A percentile compares a stretch with the other conserved stretches of the same genome.
These are phyloP conservation scores for Drosophila testacea DNA, from an alignment of 2,888 invertebrate genomes.

Conservation along the genomic window DNA sequence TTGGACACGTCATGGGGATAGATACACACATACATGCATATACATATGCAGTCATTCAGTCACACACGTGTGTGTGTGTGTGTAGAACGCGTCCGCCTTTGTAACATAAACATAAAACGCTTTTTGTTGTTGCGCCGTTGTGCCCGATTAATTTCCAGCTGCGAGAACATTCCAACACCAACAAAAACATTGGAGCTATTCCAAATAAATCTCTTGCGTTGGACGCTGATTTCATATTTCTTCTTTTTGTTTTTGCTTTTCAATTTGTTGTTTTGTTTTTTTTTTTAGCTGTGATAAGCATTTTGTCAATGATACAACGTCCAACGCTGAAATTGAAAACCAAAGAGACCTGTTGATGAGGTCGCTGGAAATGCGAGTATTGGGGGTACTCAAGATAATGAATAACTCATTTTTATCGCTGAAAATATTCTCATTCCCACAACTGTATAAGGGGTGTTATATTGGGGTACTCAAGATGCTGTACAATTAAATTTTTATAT, in stretches of 20 bases:
- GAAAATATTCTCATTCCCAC: too few species aligned
- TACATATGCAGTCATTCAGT: slow-evolving; percentile 2
- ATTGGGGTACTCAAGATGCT: slow-evolving; percentile 27
- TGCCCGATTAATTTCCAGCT: slow-evolving; percentile 72
- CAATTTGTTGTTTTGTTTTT: slow-evolving; percentile 29
- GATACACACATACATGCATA: slow-evolving; percentile 20
- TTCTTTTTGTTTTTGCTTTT: slow-evolving; percentile 38
- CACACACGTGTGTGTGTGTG: slow-evolving; percentile 12
- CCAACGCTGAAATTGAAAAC: slow-evolving; percentile 45
- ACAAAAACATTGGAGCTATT: slow-evolving; percentile 7
- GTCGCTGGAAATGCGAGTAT: slow-evolving; percentile 22
- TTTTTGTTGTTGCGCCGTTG: slow-evolving; percentile 69
- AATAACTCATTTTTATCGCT: slow-evolving; percentile 14
- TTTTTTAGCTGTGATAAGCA: slow-evolving; percentile 70
- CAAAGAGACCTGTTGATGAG: slow-evolving; percentile 52
- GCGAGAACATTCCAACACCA: slow-evolving; percentile 74
- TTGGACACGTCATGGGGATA: slow-evolving; percentile 63
- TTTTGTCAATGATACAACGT: slow-evolving; percentile 29
- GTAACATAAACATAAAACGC: slow-evolving; percentile 76
- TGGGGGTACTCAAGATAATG: slow-evolving; percentile 30
- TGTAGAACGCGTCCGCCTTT: slow-evolving; percentile 46
- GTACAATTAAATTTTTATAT: slow-evolving; percentile 39
- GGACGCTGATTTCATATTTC: slow-evolving; percentile 36
- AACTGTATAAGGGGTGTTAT: background rate
- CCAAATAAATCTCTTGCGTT: slow-evolving; percentile 23